These are phyloP conservation scores for Scyliorhinus canicula DNA, from an alignment of 2,797 vertebrate genomes.

Conservation along the genomic window DNA sequence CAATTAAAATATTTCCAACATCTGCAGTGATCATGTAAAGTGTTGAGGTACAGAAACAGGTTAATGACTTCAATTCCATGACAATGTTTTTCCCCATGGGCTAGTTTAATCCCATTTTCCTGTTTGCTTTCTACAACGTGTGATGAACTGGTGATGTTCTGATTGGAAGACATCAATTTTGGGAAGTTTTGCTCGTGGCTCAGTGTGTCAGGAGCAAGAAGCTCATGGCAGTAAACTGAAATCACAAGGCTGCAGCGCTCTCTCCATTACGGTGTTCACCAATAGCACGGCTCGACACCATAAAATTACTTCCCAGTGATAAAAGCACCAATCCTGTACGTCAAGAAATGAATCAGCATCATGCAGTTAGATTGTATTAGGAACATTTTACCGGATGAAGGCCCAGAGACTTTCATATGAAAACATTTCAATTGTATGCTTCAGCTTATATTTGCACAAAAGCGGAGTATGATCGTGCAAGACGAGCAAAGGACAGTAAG, in stretches of 20 bases:
- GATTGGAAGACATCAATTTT: not conserved
- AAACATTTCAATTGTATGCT: not conserved
- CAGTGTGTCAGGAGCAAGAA: not conserved
- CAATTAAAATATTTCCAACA: not conserved
- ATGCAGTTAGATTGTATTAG: not conserved
- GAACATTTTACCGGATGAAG: not conserved
- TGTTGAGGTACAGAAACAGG: not conserved
- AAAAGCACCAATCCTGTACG: not conserved
- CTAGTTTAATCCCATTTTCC: not conserved
- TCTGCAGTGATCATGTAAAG: not conserved
- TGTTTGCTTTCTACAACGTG: not conserved
- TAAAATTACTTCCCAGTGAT: not conserved
- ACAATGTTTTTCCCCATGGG: not conserved
- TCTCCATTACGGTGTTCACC: not conserved
- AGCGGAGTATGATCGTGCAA: not conserved
- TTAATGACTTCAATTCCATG: not conserved
- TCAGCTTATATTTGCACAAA: not conserved
- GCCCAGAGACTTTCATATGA: not conserved
- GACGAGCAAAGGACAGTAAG: not conserved
- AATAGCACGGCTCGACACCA: not conserved
- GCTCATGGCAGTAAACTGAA: not conserved
- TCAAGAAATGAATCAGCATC: not conserved
- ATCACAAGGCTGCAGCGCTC: not conserved
- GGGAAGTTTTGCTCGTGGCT: not conserved
- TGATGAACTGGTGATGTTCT: no score